Evolutionary conservation across 2,113 vertebrate genomes (phyloP), one percentile per base, ranked within the genome.

Genomic region (Helogale parvula): DNA sequence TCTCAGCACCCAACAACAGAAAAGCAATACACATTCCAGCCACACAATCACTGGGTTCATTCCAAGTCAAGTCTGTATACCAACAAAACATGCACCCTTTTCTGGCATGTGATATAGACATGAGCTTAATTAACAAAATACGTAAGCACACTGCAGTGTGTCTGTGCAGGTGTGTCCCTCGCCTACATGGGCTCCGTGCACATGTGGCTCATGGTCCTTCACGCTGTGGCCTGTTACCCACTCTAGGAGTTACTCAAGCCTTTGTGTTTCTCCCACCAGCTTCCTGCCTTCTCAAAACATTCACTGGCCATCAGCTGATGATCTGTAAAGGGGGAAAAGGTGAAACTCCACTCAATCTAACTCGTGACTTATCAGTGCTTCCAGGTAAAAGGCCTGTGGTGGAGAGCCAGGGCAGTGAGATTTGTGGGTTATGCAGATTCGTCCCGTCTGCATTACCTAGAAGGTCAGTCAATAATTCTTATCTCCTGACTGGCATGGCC

Each of bases 1-100:
- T 72, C 71, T 96, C 91, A 96, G 10, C 77, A 80, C 7, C 95
- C 97, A 91, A 97, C n/a, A 17, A 71, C 35, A 21, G 72, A 76
- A 79, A 52, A 38, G 38, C 33, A 17, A 15, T 41, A 80, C 23
- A 8, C 1, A 13, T 31, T 38, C 72, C n/a, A 54, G 33, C 45
- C 27, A 25, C 21, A 45, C 0, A 17, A 47, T 69, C 57, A 21
- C 0, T 1, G 6, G 83, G 57, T 74, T 16, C 47, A 54, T 52
- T 82, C 74, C 63, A 77, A 92, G 57, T 57, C 12, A 69, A 68
- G 31, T 50, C 29, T 14, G 7, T 31, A 47, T 0, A 47, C 7
- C 1, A 10, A 47, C 63, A 35, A 33, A 72, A 47, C n/a, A 47
- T 9, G 47, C 9, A 35, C 19, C 1, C 50, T 41, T 74, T 79